A percentile compares a stretch with the other conserved stretches of the same genome.
Evolutionary conservation across 2,797 vertebrate species (phyloP).

Genomic region (Garrulus glandarius): DNA sequence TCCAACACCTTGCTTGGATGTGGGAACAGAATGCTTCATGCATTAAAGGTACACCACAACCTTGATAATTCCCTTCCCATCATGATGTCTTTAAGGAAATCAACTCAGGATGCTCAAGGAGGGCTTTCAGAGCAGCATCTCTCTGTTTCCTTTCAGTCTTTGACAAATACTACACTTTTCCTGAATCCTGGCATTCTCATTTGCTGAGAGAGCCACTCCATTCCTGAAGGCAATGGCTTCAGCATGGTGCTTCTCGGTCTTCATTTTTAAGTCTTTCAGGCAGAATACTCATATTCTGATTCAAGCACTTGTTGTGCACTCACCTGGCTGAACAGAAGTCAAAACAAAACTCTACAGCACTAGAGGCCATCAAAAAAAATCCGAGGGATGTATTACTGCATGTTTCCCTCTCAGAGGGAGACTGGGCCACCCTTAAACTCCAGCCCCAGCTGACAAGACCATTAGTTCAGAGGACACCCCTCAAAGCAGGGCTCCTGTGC

Average conservation of each 20-base stretch:
- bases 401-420: neutral
- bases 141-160: neutral
- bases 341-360: neutral
- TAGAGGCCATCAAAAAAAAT: neutral
- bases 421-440: neutral
- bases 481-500: neutral
- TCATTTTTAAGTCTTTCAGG: neutral
- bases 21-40: neutral
- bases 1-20: neutral
- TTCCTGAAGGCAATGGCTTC: neutral
- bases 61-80: neutral
- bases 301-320: neutral
- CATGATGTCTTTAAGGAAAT: neutral
- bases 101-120: neutral
- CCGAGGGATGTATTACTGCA: neutral
- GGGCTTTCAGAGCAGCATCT: neutral
- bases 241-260: neutral
- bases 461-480: neutral
- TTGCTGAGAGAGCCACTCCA: neutral
- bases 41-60: fast-evolving
- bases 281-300: neutral
- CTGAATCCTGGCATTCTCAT: neutral
- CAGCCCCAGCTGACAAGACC: neutral
- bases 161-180: neutral
- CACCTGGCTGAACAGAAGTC: neutral